Evolutionary conservation across 30 jellyfish, hydroid and myxozoan species (phyloP).

Genomic region (Mastigias papua): DNA sequence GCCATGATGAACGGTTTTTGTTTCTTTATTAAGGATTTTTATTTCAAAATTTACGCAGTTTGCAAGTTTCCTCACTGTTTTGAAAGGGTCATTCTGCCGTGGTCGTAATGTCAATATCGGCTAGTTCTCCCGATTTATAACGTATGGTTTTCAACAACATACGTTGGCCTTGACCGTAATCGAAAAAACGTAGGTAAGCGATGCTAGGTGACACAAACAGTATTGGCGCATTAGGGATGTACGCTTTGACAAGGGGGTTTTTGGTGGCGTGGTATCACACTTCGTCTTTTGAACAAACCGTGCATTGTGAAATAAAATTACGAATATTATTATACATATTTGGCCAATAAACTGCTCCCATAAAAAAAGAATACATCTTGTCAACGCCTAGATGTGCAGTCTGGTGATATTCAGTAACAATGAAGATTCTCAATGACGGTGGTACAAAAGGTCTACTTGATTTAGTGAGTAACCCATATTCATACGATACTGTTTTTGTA

Average conservation of each 20-base stretch:
- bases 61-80: neutral
- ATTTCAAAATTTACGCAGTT: neutral
- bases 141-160: slow-evolving; percentile 44
- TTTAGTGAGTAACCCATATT: slow-evolving; percentile 30
- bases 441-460: slow-evolving; percentile 48
- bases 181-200: slow-evolving; percentile 40
- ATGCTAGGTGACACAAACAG: too few species aligned
- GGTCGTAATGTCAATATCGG: slow-evolving; percentile 15
- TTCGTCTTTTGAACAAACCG: too few species aligned
- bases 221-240: too few species aligned
- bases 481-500: slow-evolving; percentile 17
- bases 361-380: too few species aligned
- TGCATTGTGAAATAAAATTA: too few species aligned
- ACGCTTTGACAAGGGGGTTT: too few species aligned
- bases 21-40: neutral
- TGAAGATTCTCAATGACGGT: slow-evolving; percentile 19
- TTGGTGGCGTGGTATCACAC: too few species aligned
- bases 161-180: slow-evolving; percentile 24
- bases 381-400: too few species aligned
- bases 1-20: neutral
- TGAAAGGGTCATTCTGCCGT: slow-evolving; percentile 45
- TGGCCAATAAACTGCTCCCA: too few species aligned
- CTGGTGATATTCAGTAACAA: too few species aligned
- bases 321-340: too few species aligned
- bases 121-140: slow-evolving; percentile 52